A percentile compares a stretch with the other conserved stretches of the same genome.
phyloP scores from a whole-genome alignment of 2,113 vertebrate genomes.

The Geococcyx californianus region DNA sequence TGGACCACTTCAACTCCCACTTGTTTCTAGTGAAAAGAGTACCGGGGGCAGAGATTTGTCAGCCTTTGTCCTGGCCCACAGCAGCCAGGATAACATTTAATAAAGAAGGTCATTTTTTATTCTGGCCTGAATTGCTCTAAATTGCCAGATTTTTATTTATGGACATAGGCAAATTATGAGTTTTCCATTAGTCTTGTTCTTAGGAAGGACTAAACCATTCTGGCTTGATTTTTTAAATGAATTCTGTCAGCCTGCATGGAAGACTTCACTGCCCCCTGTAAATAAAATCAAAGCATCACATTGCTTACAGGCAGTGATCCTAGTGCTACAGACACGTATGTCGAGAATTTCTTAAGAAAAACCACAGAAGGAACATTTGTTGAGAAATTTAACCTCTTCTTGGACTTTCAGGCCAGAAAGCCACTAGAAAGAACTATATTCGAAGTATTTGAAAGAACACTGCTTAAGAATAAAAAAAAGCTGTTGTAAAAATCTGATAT shows the following conservation, averaged over 20 bases:
- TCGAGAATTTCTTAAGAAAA: conserved; percentile 11
- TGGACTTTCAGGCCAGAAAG: not conserved
- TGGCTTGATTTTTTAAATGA: not conserved
- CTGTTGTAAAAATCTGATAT: not conserved
- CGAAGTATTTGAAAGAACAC: not conserved
- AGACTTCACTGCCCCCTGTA: not conserved
- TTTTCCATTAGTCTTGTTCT: conserved; percentile 16
- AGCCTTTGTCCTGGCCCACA: not conserved
- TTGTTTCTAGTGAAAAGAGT: not conserved
- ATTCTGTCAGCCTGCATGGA: not conserved
- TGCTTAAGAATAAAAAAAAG: not conserved
- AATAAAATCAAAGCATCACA: not conserved
- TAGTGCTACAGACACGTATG: not conserved
- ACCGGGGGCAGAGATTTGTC: not conserved
- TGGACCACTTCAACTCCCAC: not conserved
- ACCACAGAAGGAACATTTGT: not conserved
- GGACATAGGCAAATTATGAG: not conserved
- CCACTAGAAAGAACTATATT: not conserved
- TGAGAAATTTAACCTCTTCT: not conserved
- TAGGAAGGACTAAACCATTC: not conserved
- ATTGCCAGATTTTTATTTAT: not conserved
- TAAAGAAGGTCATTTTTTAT: not conserved
- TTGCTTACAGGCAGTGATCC: not conserved
- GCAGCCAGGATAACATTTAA: not conserved
- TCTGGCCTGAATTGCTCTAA: not conserved